Evolutionary conservation across 64 coral and sea anemone species (phyloP).

Genomic region (Pachyseris speciosa): DNA sequence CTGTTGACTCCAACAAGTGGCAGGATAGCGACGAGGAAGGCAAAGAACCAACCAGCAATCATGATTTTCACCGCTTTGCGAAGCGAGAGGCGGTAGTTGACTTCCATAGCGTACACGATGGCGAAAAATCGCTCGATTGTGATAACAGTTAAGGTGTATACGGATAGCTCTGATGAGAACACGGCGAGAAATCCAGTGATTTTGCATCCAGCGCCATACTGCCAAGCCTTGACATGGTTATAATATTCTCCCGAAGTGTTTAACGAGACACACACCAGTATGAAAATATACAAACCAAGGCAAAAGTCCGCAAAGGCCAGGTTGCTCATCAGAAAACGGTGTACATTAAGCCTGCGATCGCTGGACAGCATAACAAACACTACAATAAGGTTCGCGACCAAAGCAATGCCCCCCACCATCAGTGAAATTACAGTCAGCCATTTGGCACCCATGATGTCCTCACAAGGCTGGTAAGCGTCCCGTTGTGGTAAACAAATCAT

Average conservation of each 20-base stretch:
- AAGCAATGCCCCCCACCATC: conserved; percentile 75
- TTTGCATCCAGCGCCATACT: conserved; percentile 82
- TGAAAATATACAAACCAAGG: conserved; percentile 88
- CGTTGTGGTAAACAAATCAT: conserved; percentile 70
- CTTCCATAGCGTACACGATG: conserved; percentile 94
- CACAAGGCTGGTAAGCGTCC: conserved; percentile 91
- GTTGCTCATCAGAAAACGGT: conserved; percentile 93
- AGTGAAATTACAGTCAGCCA: conserved; percentile 83
- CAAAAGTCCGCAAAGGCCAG: conserved; percentile 95
- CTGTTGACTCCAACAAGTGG: conserved; percentile 75
- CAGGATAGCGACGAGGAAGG: conserved; percentile 63
- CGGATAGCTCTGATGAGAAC: conserved; percentile 89
- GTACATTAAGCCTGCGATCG: conserved; percentile 79
- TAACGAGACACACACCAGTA: conserved; percentile 79
- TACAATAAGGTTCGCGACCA: conserved; percentile 83
- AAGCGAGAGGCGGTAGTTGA: conserved; percentile 76
- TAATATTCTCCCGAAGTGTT: conserved; percentile 82
- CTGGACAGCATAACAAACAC: conserved; percentile 73
- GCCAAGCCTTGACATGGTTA: conserved; percentile 80
- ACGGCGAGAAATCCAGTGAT: conserved; percentile 91
- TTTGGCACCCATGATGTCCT: conserved; percentile 92
- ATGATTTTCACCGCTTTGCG: conserved; percentile 81
- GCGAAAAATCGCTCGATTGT: conserved; percentile 91
- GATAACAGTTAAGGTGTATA: conserved; percentile 85
- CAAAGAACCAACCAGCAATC: conserved; percentile 81